Evolutionary conservation across 2,113 vertebrate species (phyloP), one percentile per base, ranked within the genome.

Genomic region (Grallaria varia): DNA sequence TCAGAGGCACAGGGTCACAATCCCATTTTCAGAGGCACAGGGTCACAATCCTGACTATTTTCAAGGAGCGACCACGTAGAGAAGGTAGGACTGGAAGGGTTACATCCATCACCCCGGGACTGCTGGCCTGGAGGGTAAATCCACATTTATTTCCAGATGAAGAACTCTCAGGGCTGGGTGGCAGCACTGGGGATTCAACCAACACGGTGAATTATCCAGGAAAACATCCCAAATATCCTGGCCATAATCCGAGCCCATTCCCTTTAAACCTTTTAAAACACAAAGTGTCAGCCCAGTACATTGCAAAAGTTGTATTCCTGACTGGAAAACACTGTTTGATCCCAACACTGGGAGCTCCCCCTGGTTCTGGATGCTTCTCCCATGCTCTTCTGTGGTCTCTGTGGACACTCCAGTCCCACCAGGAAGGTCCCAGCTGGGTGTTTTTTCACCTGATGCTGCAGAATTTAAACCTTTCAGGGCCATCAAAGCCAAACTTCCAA

Each of bases 161-260:
- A 62, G 47, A 52, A 76, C 83, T 68, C 64, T 53, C 42, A 4
- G 78, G 40, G 69, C 20, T 30, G 35, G 71, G 68, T 3, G 42
- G 53, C 39, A 33, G 66, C 4, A 28, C n/a, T 1, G 31, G 21
- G 7, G 91, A 42, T 40, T 80, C 86, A 49, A 19, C 49, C 4
- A 9, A 35, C 0, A 17, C 86, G 25, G 55, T 6, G 3, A 56
- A 64, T 45, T 8, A 71, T 62, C 87, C 47, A 25, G 0, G 31
- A 88, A 76, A 94, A 73, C 42, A 93, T 40, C 87, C 81, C 81
- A 77, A 80, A 66, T 15, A 87, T 17, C 74, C 71, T 8, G 44
- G 90, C 87, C 74, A 49, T 30, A 68, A 78, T 87, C 18, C 0
- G 7, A 55, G 64, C 59, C 77, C 16, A 27, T 30, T 84, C 78